Conservation (phyloP, 2,888 invertebrate species). For the Eudasyphora cyanicolor region DNA sequence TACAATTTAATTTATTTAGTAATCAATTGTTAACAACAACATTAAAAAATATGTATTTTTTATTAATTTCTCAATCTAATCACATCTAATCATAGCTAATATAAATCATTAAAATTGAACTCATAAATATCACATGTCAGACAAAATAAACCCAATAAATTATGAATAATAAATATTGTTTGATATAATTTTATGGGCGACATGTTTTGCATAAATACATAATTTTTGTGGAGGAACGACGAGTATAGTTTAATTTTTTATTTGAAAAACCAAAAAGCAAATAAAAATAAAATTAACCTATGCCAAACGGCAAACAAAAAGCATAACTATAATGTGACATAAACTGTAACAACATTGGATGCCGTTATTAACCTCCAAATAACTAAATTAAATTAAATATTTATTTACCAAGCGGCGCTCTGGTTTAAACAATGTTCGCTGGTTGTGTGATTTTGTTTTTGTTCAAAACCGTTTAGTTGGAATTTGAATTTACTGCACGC, state of each 20-base stretch:
- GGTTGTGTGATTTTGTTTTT: neutral
- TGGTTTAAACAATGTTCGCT: neutral
- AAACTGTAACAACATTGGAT: constrained; percentile 5
- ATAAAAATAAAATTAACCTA: neutral
- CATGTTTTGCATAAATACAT: constrained; percentile 9
- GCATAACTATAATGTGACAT: neutral
- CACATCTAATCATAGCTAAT: too few relatives aligned
- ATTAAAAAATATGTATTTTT: too few relatives aligned
- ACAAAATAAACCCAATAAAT: neutral
- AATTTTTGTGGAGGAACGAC: neutral
- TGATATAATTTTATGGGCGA: neutral
- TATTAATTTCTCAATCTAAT: too few relatives aligned
- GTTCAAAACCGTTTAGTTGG: neutral
- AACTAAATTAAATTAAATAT: neutral
- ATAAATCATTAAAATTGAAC: too few relatives aligned
- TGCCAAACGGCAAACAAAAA: neutral
- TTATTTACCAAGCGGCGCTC: neutral
- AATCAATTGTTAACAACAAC: too few relatives aligned
- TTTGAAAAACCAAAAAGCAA: neutral
- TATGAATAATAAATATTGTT: neutral
- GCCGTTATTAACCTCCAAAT: constrained; percentile 2
- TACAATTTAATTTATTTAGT: too few relatives aligned
- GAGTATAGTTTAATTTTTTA: neutral
- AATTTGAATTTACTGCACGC: constrained; percentile 8
- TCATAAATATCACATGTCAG: neutral